Evolutionary conservation across 1,140 invertebrate species (phyloP).

Genomic region (Spodoptera litura): DNA sequence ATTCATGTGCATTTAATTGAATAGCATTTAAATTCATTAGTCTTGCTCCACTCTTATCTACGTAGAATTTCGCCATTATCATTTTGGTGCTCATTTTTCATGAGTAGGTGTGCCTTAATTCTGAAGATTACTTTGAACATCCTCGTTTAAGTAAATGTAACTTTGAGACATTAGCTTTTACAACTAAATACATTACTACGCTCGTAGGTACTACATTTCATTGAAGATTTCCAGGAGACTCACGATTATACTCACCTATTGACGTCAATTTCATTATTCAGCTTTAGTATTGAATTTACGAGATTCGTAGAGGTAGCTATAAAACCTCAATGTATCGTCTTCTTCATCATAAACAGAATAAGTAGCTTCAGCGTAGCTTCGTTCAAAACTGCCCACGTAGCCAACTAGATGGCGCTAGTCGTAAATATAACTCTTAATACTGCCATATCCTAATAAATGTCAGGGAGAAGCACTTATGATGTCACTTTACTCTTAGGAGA

Average conservation of each 20-base stretch:
- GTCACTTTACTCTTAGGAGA: conserved; percentile 9
- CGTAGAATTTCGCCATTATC: conserved; percentile 44
- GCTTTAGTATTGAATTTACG: conserved; percentile 7
- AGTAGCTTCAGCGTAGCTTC: background rate
- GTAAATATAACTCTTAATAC: conserved; percentile 33
- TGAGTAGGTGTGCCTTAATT: conserved; percentile 20
- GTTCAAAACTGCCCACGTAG: conserved; percentile 12
- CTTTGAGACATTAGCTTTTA: no score
- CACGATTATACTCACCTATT: background rate
- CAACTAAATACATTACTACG: no score
- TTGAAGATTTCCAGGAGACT: background rate
- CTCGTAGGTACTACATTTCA: background rate
- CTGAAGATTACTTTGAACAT: background rate
- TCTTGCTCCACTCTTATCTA: conserved; percentile 63
- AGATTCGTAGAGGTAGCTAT: conserved; percentile 1
- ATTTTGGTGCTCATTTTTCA: conserved; percentile 57
- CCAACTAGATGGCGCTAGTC: conserved; percentile 34
- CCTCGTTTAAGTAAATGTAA: background rate
- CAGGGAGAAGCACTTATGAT: conserved; percentile 1
- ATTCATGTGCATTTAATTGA: conserved; percentile 84
- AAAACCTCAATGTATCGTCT: conserved; percentile 15
- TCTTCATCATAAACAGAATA: conserved; percentile 18
- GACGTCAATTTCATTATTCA: conserved; percentile 8
- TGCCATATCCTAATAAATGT: conserved; percentile 35
- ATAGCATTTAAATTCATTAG: conserved; percentile 83